Conservation (phyloP, 2,888 invertebrate species). For the Thecocarcelia acutangulata region DNA sequence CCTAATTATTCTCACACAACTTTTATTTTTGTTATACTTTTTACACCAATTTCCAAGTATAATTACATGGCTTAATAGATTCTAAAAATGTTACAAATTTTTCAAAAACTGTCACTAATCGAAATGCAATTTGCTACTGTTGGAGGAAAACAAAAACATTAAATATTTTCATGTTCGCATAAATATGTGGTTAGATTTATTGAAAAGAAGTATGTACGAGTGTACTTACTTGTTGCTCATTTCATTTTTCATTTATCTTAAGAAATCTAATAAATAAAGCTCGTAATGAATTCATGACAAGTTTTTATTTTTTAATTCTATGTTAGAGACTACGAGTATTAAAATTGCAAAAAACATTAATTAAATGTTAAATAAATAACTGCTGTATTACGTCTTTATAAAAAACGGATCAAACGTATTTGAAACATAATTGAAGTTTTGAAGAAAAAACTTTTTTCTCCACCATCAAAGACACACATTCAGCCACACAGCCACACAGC, state of each 20-base stretch:
- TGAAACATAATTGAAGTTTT: constrained; percentile 53
- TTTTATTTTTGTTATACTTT: not conserved
- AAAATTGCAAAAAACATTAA: constrained; percentile 53
- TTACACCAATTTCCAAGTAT: not conserved
- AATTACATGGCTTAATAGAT: constrained; percentile 41
- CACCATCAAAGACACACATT: constrained; percentile 9
- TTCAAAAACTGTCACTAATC: constrained; percentile 34
- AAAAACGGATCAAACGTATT: constrained; percentile 34
- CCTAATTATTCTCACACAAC: not conserved
- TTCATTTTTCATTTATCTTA: constrained; percentile 49
- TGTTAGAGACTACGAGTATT: constrained; percentile 33
- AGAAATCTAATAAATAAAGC: constrained; percentile 63
- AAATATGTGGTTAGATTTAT: constrained; percentile 2
- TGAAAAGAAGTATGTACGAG: constrained; percentile 9
- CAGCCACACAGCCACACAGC: constrained; percentile 9
- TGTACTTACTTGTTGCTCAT: constrained; percentile 15
- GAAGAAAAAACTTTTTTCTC: constrained; percentile 21
- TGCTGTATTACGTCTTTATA: constrained; percentile 50
- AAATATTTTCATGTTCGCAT: constrained; percentile 8
- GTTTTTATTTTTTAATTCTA: constrained; percentile 33
- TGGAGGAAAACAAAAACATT: not conserved
- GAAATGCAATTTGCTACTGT: constrained; percentile 38
- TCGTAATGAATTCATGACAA: constrained; percentile 65
- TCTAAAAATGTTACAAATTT: constrained; percentile 27
- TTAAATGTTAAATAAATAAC: constrained; percentile 62